phyloP scores from a whole-genome alignment of 2,888 invertebrate species.

The Odontocerum albicorne region DNA sequence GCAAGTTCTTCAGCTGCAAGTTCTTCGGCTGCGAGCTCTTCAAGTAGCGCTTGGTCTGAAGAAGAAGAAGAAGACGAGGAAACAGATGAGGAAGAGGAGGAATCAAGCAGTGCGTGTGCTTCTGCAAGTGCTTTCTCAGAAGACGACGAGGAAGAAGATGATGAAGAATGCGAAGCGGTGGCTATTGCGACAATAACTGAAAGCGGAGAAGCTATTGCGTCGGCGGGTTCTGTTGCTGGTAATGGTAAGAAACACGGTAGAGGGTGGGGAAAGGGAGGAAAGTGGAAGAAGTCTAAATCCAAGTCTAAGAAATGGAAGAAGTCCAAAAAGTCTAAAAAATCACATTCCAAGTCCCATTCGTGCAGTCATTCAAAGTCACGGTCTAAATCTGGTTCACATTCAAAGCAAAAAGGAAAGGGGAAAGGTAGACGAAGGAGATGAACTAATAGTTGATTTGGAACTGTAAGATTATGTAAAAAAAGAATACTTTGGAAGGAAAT shows the following conservation, averaged over 20 bases:
- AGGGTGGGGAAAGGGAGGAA: background rate
- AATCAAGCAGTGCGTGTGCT: background rate
- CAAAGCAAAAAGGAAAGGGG: no score
- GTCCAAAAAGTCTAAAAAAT: no score
- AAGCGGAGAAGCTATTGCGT: background rate
- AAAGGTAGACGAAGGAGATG: no score
- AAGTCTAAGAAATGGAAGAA: background rate
- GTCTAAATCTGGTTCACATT: no score
- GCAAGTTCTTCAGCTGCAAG: conserved; percentile 3
- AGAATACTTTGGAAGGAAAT: no score
- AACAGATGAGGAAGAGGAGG: background rate
- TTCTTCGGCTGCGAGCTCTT: conserved; percentile 4
- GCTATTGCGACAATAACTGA: background rate
- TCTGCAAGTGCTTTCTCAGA: background rate
- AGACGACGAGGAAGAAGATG: background rate
- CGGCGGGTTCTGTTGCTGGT: background rate
- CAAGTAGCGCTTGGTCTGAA: conserved; percentile 1
- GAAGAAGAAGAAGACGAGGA: background rate
- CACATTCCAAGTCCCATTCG: no score
- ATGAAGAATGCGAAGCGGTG: background rate
- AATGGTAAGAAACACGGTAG: background rate
- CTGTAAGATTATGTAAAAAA: no score
- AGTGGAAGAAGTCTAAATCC: background rate
- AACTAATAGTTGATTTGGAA: no score
- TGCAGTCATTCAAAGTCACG: no score